Evolutionary conservation across 2,113 vertebrate species (phyloP).

Genomic region (Cyanistes caeruleus): DNA sequence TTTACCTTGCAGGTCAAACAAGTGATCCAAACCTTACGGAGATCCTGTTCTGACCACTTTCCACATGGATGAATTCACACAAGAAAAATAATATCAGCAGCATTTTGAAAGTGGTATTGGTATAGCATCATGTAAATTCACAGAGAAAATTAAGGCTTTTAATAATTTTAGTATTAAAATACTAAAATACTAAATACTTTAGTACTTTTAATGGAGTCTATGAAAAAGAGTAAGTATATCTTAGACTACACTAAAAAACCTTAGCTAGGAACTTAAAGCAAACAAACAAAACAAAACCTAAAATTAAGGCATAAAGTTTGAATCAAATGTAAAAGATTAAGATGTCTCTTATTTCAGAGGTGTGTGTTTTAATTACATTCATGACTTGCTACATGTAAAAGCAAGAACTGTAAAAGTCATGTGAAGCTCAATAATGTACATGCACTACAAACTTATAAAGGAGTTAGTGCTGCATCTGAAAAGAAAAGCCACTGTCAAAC

Average conservation of each 20-base stretch:
- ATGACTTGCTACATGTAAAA: not conserved
- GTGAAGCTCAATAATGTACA: not conserved
- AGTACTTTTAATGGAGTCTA: not conserved
- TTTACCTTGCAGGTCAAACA: not conserved
- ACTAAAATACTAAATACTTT: too few species aligned
- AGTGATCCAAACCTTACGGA: not conserved
- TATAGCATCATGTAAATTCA: not conserved
- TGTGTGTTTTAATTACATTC: not conserved
- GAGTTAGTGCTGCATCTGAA: not conserved
- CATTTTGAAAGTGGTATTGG: not conserved
- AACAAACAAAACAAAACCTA: not conserved
- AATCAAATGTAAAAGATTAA: not conserved
- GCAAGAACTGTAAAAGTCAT: not conserved
- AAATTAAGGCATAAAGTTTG: not conserved
- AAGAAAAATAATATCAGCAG: not conserved
- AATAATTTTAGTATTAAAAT: too few species aligned
- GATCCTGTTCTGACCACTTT: not conserved
- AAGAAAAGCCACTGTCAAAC: not conserved
- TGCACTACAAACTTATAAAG: not conserved
- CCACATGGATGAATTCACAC: not conserved
- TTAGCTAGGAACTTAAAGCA: not conserved
- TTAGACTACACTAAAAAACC: not conserved
- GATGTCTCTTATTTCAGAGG: not conserved
- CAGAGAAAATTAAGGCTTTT: not conserved
- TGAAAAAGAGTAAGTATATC: not conserved